A percentile compares a stretch with the other conserved stretches of the same genome.
These are phyloP conservation scores for Pseudolaguvia tuberculata DNA, from an alignment of 2,113 vertebrate genomes.

Conservation along the genomic window DNA sequence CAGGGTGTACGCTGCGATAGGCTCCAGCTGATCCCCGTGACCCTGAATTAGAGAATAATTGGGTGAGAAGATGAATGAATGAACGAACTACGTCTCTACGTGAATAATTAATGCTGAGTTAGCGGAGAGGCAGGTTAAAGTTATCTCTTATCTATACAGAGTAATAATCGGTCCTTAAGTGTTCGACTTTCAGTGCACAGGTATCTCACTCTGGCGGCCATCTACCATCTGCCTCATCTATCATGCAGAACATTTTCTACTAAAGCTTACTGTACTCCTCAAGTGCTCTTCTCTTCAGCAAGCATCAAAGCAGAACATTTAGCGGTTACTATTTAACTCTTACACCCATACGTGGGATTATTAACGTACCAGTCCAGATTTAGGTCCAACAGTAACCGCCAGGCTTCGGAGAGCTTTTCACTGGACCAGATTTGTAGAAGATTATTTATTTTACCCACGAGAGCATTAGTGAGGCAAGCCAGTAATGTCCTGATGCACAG, in stretches of 20 bases:
- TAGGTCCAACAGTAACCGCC: background rate
- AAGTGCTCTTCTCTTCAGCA: no score
- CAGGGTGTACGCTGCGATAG: no score
- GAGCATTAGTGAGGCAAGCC: background rate
- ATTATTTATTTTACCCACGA: background rate
- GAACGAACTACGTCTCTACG: no score
- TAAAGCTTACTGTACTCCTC: background rate
- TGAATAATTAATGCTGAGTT: background rate
- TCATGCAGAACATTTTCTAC: background rate
- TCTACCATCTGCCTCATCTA: background rate
- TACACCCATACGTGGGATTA: background rate
- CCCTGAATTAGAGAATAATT: no score
- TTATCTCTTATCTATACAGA: no score
- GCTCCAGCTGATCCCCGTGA: no score
- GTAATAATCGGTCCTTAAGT: no score
- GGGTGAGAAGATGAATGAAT: no score
- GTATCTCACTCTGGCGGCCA: background rate
- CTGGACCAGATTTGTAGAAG: background rate
- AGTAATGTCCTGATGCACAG: background rate
- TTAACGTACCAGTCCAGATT: background rate
- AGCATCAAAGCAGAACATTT: no score
- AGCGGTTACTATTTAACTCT: background rate
- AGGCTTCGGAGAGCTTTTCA: background rate
- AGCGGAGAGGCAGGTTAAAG: background rate
- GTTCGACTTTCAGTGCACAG: constrained; percentile 17